Conservation (phyloP, 2,888 invertebrate genomes). For the Leptinotarsa peninsularis region DNA sequence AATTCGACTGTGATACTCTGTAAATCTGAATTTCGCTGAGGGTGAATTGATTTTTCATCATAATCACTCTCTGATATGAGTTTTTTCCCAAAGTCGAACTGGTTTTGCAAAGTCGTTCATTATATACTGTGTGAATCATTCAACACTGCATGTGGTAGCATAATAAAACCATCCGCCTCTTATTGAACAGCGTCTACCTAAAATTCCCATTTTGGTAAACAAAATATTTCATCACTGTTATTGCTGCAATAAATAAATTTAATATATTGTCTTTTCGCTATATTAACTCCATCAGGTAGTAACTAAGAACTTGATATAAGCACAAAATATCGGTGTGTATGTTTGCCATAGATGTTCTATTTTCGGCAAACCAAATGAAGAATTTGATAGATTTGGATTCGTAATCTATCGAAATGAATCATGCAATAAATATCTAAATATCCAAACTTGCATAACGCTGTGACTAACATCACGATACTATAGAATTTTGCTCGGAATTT, state of each 20-base stretch:
- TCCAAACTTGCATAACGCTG: too few relatives aligned
- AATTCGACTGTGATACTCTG: too few relatives aligned
- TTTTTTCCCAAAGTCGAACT: neutral
- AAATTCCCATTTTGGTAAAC: conserved; percentile 18
- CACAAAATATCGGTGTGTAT: too few relatives aligned
- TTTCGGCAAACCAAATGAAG: too few relatives aligned
- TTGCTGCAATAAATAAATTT: conserved; percentile 25
- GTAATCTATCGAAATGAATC: too few relatives aligned
- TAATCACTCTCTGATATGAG: neutral
- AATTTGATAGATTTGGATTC: too few relatives aligned
- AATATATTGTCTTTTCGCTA: conserved; percentile 14
- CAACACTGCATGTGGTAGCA: neutral
- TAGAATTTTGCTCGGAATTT: too few relatives aligned
- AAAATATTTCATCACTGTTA: conserved; percentile 20
- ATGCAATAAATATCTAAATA: too few relatives aligned
- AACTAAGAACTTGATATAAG: too few relatives aligned
- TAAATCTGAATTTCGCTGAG: too few relatives aligned
- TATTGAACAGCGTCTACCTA: neutral
- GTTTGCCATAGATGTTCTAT: too few relatives aligned
- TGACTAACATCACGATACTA: too few relatives aligned
- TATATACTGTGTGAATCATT: neutral
- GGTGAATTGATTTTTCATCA: neutral
- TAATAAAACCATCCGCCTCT: neutral
- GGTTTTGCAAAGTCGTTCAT: neutral
- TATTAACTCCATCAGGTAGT: neutral